Conservation (phyloP, 2,797 vertebrate species). For the Phaenicophaeus curvirostris region DNA sequence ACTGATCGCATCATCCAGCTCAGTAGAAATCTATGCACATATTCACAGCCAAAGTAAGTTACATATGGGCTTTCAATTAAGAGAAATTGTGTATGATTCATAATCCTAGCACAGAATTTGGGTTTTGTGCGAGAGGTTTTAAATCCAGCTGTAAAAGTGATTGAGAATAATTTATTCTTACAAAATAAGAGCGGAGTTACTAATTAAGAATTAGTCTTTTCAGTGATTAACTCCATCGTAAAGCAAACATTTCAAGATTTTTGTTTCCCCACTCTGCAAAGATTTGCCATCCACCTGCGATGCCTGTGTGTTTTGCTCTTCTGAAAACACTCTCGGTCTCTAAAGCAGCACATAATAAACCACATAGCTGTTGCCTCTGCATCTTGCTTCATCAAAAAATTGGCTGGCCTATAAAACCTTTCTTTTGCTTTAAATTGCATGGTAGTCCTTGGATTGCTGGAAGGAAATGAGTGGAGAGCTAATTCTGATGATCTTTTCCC, state of each 20-base stretch:
- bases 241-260: conserved; percentile 56
- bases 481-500: conserved; percentile 45
- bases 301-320: conserved; percentile 3
- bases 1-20: conserved; percentile 43
- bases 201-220: conserved; percentile 59
- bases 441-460: conserved; percentile 10
- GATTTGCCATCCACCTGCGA: conserved; percentile 1
- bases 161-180: conserved; percentile 61
- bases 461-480: conserved; percentile 39
- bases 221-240: conserved; percentile 35
- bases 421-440: conserved; percentile 21
- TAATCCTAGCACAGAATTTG: conserved; percentile 41
- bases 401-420: conserved; percentile 8
- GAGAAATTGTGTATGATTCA: conserved; percentile 55
- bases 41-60: conserved; percentile 16
- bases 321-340: conserved; percentile 41
- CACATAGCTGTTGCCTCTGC: not conserved
- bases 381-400: not conserved
- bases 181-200: conserved; percentile 17
- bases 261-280: conserved; percentile 11
- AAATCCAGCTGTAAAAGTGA: conserved; percentile 31
- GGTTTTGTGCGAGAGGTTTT: conserved; percentile 17
- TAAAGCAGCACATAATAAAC: not conserved
- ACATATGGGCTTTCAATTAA: conserved; percentile 37
- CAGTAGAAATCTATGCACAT: conserved; percentile 34